Evolutionary conservation across 1,140 invertebrate species (phyloP), one percentile per base, ranked within the genome.

Genomic region (Frieseomelitta varia): DNA sequence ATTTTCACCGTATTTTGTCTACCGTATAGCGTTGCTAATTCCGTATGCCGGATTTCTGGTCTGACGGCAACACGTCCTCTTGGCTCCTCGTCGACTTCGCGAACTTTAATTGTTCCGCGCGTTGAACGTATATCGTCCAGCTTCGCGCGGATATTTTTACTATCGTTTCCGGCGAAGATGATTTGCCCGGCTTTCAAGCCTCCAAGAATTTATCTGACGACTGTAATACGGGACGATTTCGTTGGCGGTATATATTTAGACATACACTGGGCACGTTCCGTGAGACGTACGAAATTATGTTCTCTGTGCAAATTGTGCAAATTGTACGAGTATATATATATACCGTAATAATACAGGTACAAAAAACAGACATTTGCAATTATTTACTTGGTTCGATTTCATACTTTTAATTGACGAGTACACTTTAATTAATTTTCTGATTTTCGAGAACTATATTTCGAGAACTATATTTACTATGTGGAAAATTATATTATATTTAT

Each of bases 31-130:
- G 39, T 47, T 47, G 91, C 91, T 92, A 92, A 91, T 92, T 92
- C 58, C 85, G 91, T 92, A 91, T 85, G 79, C 91, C 91, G 91
- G 91, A 92, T 92, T 92, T 92, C 90, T 91, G 91, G 90, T 92
- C 91, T 91, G 90, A 91, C 89, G 91, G 87, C 83, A 85, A 85
- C 85, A 47, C 83, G 77, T 86, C 78, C 83, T 83, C 88, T 56
- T 72, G 30, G 24, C 47, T 74, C 77, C 68, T 56, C 76, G 61
- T 74, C 74, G 81, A n/a, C 71, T 63, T 61, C 73, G 67, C 73
- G 61, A 55, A 85, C 55, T 79, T 79, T 91, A 88, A 90, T 88
- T 88, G 87, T 89, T 87, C 74, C 15, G 15, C 56, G 39, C 21
- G 39, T 47, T 47, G 39, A 10, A 47, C 39, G 39, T 47, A 47